Base-by-base conservation (phyloP, 2,113 vertebrate species). In the Platysternon megacephalum region DNA sequence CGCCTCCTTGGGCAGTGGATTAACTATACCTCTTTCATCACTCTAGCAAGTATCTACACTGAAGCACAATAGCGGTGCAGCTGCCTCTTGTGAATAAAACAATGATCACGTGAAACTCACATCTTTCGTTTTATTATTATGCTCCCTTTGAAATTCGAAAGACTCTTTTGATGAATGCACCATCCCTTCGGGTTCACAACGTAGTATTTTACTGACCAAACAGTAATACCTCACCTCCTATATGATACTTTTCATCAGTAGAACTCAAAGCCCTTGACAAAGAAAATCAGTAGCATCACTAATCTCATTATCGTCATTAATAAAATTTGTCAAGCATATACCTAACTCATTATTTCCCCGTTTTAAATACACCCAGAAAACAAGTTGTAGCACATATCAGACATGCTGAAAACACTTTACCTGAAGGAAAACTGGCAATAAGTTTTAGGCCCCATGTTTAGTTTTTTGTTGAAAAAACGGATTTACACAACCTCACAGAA, bases 251-350 rank as follows among this genome's bases (percentile, higher is more conserved):
- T 44, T 28, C 24, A 28, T 13, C 42, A 46, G 42, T 26, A 52
- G 91, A 91, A 17, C 91, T 84, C 68, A 84, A 82, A 94, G 55
- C 91, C 94, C 85, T 91, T 87, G 88, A 84, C 83, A 94, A 92
- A 84, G 48, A 78, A 96, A 52, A 46, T 90, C 88, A 88, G 51
- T 76, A 85, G 79, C 51, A 78, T 61, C 88, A 72, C 88, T 79
- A 87, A 90, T n/a, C 29, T 61, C 86, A 94, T 24, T 24, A 42
- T 58, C 76, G 1, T 52, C 79, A 92, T 9, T 49, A 56, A 83
- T 46, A 87, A 97, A 94, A 91, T 39, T 79, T 2, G 78, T 86
- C 32, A 83, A 81, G 84, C 96, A 88, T 21, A 61, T 44, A 68
- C 82, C 21, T 48, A 55, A 85, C 86, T 61, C 86, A 91, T 76